Base-by-base conservation (phyloP, 2,797 vertebrate genomes). In the Etheostoma nigrum region DNA sequence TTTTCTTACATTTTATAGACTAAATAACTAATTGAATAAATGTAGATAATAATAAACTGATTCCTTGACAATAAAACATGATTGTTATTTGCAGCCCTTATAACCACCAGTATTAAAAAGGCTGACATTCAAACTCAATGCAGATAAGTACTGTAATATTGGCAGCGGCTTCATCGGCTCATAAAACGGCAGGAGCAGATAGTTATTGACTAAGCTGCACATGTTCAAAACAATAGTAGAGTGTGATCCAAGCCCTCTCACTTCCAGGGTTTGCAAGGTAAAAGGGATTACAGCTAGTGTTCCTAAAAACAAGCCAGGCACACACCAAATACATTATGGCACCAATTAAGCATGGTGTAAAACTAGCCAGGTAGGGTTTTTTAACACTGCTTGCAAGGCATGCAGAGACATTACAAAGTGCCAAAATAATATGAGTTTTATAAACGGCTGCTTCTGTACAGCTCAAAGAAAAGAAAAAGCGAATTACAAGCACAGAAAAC, bases 221-320 rank as follows among this genome's bases (percentile, higher is more conserved):
- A 79, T 42, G 44, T 59, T 85, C 63, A 80, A 78, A 83, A 78
- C 69, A 86, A 78, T 58, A 83, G 75, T 23, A 42, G 65, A 71
- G 53, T 70, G 62, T 40, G 79, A 78, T 79, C 58, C 76, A 48
- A 74, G 67, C 61, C 11, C 47, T 69, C 53, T 82, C 76, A 57
- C 81, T 78, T 57, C 30, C 49, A 74, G 61, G 55, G 48, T 51
- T 66, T 44, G 72, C 12, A 36, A 49, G 65, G 71, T 60, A 77
- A 79, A 74, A 67, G 23, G 61, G 79, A 88, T 86, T 84, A 88
- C 36, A 63, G 67, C 52, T 67, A 49, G 40, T 61, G 48, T 36
- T 9, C 61, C 72, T 67, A 67, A 75, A 67, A 83, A 80, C 53
- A 68, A 44, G 33, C 61, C 61, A 55, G 70, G 27, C 68, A 55